phyloP scores from a whole-genome alignment of 2,113 vertebrate genomes.

The Paradisaea rubra region DNA sequence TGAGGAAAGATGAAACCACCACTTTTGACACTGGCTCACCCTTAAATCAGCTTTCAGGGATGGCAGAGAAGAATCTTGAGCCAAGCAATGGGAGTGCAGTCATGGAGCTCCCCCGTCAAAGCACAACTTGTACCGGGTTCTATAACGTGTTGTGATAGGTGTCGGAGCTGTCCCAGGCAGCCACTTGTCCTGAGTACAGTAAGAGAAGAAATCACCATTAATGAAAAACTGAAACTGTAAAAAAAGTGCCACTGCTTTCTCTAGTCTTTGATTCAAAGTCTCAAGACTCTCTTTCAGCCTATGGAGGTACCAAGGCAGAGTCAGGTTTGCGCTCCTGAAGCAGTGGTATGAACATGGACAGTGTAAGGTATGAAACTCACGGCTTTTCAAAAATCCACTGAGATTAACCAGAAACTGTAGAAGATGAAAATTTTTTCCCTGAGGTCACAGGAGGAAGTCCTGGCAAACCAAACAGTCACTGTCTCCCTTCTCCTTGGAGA shows the following conservation, averaged over 20 bases:
- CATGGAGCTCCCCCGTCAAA: not conserved
- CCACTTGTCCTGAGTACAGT: not conserved
- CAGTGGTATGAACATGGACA: not conserved
- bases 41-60: not conserved
- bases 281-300: not conserved
- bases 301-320: not conserved
- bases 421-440: not conserved
- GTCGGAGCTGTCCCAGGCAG: not conserved
- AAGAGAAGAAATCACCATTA: not conserved
- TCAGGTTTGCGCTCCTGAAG: not conserved
- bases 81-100: rapidly evolving
- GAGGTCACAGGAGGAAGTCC: not conserved
- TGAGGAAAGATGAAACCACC: not conserved
- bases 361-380: not conserved
- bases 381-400: not conserved
- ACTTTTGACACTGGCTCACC: not conserved
- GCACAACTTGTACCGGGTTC: not conserved
- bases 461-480: not conserved
- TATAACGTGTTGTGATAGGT: not conserved
- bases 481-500: not conserved
- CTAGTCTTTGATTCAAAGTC: not conserved
- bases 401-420: not conserved
- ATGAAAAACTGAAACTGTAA: not conserved
- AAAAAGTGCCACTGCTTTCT: not conserved
- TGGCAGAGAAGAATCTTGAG: not conserved